These are phyloP conservation scores for Antigone vipio DNA, from an alignment of 2,113 vertebrate species.

Conservation along the genomic window DNA sequence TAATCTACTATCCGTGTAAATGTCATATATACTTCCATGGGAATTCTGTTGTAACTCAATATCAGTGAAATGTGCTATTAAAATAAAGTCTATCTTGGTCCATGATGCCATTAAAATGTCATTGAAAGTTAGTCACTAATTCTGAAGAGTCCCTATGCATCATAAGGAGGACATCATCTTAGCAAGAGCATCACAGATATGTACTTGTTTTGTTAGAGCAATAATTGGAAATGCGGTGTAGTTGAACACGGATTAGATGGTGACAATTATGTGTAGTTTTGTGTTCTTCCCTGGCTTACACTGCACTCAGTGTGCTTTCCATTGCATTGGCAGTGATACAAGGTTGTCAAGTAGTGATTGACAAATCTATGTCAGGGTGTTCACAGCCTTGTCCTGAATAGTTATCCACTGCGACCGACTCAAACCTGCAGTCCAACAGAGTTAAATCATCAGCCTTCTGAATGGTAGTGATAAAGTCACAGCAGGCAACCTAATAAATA, in stretches of 20 bases:
- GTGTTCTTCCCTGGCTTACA: background rate
- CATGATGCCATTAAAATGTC: conserved; percentile 16
- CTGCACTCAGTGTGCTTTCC: background rate
- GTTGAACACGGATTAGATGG: background rate
- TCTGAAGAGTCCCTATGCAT: background rate
- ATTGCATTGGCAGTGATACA: background rate
- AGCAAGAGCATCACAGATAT: background rate
- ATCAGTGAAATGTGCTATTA: background rate
- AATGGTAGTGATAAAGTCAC: background rate
- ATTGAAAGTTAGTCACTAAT: background rate
- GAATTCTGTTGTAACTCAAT: background rate
- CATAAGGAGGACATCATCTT: background rate
- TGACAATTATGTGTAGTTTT: background rate
- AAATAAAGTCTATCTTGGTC: conserved; percentile 22
- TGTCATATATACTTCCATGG: background rate
- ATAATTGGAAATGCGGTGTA: background rate
- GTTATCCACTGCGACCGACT: background rate
- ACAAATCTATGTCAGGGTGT: background rate
- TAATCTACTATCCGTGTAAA: background rate
- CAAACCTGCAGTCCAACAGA: background rate
- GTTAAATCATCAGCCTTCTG: background rate
- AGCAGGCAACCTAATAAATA: conserved; percentile 17
- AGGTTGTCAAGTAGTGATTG: background rate
- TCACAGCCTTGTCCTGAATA: conserved; percentile 15
- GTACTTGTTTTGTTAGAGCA: background rate